These are phyloP conservation scores for Pogonomyrmex californicus DNA, from an alignment of 1,140 invertebrate species.

Conservation along the genomic window DNA sequence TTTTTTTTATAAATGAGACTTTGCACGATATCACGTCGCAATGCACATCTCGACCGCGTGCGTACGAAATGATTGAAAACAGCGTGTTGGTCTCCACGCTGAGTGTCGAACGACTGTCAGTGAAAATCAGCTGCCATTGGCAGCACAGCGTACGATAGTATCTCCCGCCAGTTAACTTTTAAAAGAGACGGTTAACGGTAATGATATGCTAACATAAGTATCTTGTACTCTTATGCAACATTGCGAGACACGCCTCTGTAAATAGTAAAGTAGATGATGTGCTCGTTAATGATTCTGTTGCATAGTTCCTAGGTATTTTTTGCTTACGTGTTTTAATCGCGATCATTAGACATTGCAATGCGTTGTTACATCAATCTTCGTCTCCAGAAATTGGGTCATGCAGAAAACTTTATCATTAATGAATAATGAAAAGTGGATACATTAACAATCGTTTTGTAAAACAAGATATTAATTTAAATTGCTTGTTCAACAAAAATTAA, in stretches of 20 bases:
- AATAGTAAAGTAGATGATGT: background rate
- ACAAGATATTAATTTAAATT: background rate
- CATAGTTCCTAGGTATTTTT: background rate
- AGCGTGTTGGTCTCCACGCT: slow-evolving; percentile 49
- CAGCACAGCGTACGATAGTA: slow-evolving; percentile 47
- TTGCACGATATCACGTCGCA: slow-evolving; percentile 41
- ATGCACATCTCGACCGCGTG: slow-evolving; percentile 3
- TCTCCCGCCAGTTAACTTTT: slow-evolving; percentile 66
- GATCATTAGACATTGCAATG: slow-evolving; percentile 8
- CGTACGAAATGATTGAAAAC: slow-evolving; percentile 38
- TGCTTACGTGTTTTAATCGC: background rate
- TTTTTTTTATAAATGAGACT: slow-evolving; percentile 45
- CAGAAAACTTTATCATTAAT: background rate
- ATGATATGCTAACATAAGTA: slow-evolving; percentile 15
- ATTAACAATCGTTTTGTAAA: background rate
- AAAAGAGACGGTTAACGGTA: slow-evolving; percentile 41
- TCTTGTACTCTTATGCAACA: background rate
- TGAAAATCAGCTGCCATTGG: slow-evolving; percentile 58
- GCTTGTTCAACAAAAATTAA: background rate
- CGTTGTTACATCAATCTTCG: background rate
- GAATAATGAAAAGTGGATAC: background rate
- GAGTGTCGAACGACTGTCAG: slow-evolving; percentile 70
- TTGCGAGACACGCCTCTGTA: background rate
- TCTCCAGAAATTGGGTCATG: background rate
- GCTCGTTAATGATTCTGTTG: slow-evolving; percentile 19